Conservation (phyloP, 2,797 vertebrate species). For the Acrossocheilus wenchowensis region DNA sequence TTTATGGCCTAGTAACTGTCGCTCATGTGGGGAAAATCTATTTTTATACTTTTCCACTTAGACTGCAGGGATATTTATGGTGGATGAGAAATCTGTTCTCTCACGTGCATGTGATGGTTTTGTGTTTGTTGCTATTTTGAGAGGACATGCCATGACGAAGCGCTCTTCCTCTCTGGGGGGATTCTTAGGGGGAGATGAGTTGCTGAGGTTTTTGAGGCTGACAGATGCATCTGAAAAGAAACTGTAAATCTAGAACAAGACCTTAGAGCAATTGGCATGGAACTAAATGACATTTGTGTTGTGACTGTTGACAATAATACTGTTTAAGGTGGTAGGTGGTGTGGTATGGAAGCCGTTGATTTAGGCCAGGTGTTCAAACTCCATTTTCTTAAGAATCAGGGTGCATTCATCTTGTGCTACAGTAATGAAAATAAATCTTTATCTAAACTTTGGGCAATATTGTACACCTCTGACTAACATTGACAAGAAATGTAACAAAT, state of each 20-base stretch:
- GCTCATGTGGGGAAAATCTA: neutral
- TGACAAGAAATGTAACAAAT: neutral
- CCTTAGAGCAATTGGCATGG: neutral
- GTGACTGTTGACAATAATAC: neutral
- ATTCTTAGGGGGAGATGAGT: constrained; percentile 33
- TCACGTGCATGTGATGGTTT: constrained; percentile 19
- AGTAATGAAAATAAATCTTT: neutral
- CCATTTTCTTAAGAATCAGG: neutral
- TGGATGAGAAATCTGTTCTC: neutral
- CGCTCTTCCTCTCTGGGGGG: constrained; percentile 56
- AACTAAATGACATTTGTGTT: constrained; percentile 46
- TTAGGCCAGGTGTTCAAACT: constrained; percentile 19
- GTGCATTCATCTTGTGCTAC: neutral
- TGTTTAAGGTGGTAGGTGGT: neutral
- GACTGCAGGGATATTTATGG: constrained; percentile 27
- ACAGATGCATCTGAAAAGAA: constrained; percentile 15
- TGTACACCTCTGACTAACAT: constrained; percentile 14
- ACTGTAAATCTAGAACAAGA: constrained; percentile 1
- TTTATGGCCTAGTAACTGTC: neutral
- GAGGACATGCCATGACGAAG: constrained; percentile 38
- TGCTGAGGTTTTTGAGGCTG: constrained; percentile 38
- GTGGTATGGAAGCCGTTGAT: neutral
- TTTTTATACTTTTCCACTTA: constrained; percentile 3
- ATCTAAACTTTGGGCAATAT: neutral
- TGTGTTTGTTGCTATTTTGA: constrained; percentile 46